Percentiles rank a stretch among this genome's conserved stretches.
Evolutionary conservation across 2,888 invertebrate species (phyloP).

Genomic region (Lepidocyrtinus sp.): DNA sequence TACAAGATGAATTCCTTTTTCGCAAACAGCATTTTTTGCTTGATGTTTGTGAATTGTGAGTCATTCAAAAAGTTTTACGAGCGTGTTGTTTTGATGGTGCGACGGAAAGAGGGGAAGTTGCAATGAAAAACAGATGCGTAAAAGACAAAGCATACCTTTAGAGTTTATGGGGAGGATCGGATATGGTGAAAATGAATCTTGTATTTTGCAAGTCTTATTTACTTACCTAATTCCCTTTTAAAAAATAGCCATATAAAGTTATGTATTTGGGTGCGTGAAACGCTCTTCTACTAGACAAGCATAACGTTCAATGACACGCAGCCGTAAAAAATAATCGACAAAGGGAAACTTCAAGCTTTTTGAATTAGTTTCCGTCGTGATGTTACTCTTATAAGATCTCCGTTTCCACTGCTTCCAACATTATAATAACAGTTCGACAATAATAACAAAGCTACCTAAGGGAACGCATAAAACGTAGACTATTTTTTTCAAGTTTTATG

Average conservation of each 20-base stretch:
- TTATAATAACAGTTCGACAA: background rate
- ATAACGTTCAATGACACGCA: slow-evolving; percentile 36
- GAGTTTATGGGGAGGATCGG: background rate
- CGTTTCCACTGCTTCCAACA: background rate
- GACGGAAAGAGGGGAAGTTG: slow-evolving; percentile 19
- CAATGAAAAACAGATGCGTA: slow-evolving; percentile 48
- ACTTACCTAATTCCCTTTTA: slow-evolving; percentile 9
- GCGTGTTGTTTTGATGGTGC: slow-evolving; percentile 45
- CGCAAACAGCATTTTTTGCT: slow-evolving; percentile 18
- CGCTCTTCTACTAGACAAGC: background rate
- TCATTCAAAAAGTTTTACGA: slow-evolving; percentile 46
- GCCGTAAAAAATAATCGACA: background rate
- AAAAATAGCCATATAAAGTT: background rate
- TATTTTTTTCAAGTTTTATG: background rate
- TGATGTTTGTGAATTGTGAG: slow-evolving; percentile 16
- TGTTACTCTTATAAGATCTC: background rate
- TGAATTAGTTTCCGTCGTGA: background rate
- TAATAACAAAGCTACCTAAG: background rate
- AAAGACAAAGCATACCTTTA: slow-evolving; percentile 9
- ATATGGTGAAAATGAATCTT: background rate
- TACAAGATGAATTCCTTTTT: slow-evolving; percentile 5
- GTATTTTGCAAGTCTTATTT: background rate
- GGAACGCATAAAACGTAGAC: background rate
- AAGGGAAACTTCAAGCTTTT: background rate
- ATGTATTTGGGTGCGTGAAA: slow-evolving; percentile 3